Conservation (phyloP, 2,113 vertebrate species). For the Motacilla alba region DNA sequence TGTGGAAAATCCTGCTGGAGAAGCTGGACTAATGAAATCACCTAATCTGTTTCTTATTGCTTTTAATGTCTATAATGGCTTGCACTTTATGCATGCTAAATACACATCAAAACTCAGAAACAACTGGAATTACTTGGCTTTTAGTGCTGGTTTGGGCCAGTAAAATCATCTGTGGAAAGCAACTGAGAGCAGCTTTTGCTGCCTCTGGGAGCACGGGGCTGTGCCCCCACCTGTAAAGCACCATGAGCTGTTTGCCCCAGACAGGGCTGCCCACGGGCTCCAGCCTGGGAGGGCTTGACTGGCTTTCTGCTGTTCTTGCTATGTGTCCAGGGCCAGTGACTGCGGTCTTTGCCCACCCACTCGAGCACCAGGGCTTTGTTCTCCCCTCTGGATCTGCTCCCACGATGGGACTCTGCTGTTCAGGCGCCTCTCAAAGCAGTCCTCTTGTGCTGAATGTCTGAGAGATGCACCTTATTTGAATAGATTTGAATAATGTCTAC, state of each 20-base stretch:
- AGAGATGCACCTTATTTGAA: conserved; percentile 5
- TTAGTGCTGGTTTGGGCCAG: neutral
- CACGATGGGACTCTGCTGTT: neutral
- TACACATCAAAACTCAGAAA: neutral
- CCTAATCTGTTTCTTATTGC: neutral
- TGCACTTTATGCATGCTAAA: neutral
- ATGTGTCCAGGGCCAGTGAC: neutral
- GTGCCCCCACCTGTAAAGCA: neutral
- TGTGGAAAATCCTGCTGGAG: neutral
- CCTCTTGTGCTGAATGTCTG: neutral
- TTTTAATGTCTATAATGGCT: neutral
- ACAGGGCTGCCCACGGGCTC: fast-evolving
- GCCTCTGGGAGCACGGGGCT: neutral
- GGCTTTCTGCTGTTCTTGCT: neutral
- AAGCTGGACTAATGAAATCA: neutral
- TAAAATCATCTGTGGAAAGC: neutral
- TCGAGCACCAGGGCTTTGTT: neutral
- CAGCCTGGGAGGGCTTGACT: neutral
- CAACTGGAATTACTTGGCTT: neutral
- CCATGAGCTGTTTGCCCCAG: fast-evolving
- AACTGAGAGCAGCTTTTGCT: fast-evolving
- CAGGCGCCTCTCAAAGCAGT: neutral
- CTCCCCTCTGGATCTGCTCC: neutral
- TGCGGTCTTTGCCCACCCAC: fast-evolving
- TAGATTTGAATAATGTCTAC: conserved; percentile 27